Evolutionary conservation across 2,888 invertebrate species (phyloP).

Genomic region (Luffia ferchaultella): DNA sequence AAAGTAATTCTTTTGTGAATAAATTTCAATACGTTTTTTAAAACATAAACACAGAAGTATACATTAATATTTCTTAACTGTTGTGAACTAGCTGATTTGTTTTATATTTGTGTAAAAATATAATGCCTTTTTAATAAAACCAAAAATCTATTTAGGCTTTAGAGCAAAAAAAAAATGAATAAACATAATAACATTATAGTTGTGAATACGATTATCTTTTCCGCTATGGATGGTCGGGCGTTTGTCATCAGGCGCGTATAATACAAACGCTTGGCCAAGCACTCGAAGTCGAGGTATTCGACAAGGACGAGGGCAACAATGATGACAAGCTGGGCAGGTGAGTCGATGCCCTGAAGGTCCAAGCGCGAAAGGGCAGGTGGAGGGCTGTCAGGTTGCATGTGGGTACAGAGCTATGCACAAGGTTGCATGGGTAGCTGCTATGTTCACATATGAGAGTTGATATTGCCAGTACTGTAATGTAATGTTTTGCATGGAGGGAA

Average conservation of each 20-base stretch:
- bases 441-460: too few species aligned
- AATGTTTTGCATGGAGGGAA: too few species aligned
- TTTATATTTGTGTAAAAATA: too few species aligned
- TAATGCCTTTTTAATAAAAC: too few species aligned
- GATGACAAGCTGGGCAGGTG: constrained; percentile 92
- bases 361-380: constrained; percentile 12
- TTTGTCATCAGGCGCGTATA: constrained; percentile 54
- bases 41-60: too few species aligned
- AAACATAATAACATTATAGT: constrained; percentile 1
- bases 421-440: background rate
- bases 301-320: constrained; percentile 85
- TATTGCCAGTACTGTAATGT: too few species aligned
- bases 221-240: constrained; percentile 56
- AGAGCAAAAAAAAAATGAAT: too few species aligned
- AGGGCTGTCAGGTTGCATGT: constrained; percentile 7
- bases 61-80: too few species aligned
- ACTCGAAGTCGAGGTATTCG: constrained; percentile 80
- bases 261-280: constrained; percentile 75
- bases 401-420: constrained; percentile 3
- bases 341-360: constrained; percentile 30
- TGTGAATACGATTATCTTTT: constrained; percentile 55
- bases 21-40: too few species aligned
- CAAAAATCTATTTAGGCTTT: too few species aligned
- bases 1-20: too few species aligned
- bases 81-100: too few species aligned